Conservation (phyloP, 92 coral and sea anemone genomes). For the Chrysogorgia sp. region DNA sequence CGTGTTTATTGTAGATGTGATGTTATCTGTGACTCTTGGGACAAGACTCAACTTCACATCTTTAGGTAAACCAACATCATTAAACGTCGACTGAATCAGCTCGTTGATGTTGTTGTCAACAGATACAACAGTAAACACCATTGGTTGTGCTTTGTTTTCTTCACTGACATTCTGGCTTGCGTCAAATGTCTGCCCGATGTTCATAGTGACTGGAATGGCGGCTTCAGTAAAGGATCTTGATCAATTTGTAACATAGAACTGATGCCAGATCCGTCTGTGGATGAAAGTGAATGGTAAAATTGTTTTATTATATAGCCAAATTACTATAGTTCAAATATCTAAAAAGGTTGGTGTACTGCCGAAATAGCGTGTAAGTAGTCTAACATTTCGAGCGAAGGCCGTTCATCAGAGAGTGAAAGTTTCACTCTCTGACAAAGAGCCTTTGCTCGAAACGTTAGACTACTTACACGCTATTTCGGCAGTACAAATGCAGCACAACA, state of each 20-base stretch:
- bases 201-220: not conserved
- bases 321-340: too few relatives aligned
- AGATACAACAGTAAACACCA: slow-evolving; percentile 37
- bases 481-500: too few relatives aligned
- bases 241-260: not conserved
- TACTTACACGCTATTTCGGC: too few relatives aligned
- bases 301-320: too few relatives aligned
- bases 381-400: too few relatives aligned
- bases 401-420: too few relatives aligned
- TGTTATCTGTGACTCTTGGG: not conserved
- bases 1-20: not conserved
- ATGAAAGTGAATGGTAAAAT: too few relatives aligned
- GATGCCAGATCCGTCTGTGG: too few relatives aligned
- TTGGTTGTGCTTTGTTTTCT: not conserved
- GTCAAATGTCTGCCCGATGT: not conserved
- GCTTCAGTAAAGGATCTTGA: not conserved
- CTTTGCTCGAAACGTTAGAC: too few relatives aligned
- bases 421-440: too few relatives aligned
- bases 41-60: slow-evolving; percentile 29
- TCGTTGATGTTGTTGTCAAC: slow-evolving; percentile 17
- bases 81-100: not conserved
- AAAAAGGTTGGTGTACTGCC: too few relatives aligned
- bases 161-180: slow-evolving; percentile 8
- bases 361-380: too few relatives aligned
- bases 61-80: slow-evolving; percentile 6